Evolutionary conservation across 23 tunicate genomes (phyloP).

Genomic region (Trididemnum miniatum): DNA sequence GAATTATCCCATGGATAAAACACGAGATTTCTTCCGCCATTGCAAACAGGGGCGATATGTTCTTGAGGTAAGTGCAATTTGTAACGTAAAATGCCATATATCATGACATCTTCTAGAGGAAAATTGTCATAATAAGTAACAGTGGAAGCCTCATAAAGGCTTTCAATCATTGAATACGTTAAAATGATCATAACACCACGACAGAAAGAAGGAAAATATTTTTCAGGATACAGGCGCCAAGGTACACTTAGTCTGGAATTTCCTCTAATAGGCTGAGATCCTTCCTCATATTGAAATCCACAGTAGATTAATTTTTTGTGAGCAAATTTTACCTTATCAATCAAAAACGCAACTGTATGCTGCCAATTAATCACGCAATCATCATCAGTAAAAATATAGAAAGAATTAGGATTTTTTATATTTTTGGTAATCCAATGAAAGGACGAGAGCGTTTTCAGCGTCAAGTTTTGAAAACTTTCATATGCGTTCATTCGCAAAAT

Average conservation of each 20-base stretch:
- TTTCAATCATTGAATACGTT: conserved; percentile 25
- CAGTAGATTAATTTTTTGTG: conserved; percentile 36
- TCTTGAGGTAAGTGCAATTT: conserved; percentile 16
- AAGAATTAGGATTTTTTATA: background rate
- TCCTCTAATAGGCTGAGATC: conserved; percentile 37
- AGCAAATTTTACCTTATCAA: background rate
- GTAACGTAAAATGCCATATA: conserved; percentile 64
- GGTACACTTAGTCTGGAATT: conserved; percentile 34
- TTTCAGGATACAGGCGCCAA: conserved; percentile 39
- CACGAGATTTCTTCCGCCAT: conserved; percentile 46
- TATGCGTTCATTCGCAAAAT: conserved; percentile 33
- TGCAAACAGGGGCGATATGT: conserved; percentile 38
- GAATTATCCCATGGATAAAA: conserved; percentile 81
- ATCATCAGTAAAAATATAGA: conserved; percentile 64
- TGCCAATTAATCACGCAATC: conserved; percentile 64
- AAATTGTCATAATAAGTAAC: conserved; percentile 37
- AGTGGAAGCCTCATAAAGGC: conserved; percentile 41
- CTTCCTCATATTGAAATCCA: conserved; percentile 67
- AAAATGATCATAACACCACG: conserved; percentile 77
- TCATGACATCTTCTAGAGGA: conserved; percentile 76
- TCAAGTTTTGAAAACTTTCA: conserved; percentile 38
- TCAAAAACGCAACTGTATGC: conserved; percentile 38
- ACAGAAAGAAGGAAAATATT: conserved; percentile 59
- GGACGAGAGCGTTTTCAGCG: conserved; percentile 38
- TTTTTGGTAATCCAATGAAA: conserved; percentile 42